phyloP scores from a whole-genome alignment of 2,888 invertebrate species.

The Gnatocerus cornutus region DNA sequence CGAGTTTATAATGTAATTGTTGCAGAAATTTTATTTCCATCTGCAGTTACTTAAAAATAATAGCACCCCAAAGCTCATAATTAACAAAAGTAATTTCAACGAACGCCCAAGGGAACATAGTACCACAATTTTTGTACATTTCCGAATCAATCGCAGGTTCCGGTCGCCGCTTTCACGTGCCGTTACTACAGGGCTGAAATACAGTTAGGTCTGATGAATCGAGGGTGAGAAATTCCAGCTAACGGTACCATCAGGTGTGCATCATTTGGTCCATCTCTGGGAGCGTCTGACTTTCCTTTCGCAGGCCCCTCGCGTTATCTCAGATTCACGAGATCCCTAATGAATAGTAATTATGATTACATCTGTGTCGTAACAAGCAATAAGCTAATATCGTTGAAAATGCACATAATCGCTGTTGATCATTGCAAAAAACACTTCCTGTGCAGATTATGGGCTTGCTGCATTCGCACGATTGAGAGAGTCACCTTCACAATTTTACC shows the following conservation, averaged over 20 bases:
- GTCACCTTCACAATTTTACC: conserved; percentile 17
- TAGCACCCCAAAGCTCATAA: no score
- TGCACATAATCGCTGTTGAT: conserved; percentile 9
- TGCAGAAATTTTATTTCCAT: no score
- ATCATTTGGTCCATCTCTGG: not conserved
- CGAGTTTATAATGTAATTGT: no score
- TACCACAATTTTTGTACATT: no score
- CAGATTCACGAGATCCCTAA: conserved; percentile 16
- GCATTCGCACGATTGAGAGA: not conserved
- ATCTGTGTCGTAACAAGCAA: conserved; percentile 5
- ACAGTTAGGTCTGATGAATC: conserved; percentile 11
- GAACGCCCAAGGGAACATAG: no score
- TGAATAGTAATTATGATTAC: conserved; percentile 19
- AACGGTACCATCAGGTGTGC: conserved; percentile 12
- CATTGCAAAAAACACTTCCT: conserved; percentile 7
- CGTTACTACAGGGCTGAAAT: conserved; percentile 13
- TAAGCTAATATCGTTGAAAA: not conserved
- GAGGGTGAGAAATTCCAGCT: conserved; percentile 11
- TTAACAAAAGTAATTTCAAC: no score
- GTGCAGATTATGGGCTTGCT: not conserved
- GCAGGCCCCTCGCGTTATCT: conserved; percentile 19
- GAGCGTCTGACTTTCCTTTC: conserved; percentile 9
- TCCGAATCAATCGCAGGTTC: no score
- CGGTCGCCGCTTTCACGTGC: not conserved
- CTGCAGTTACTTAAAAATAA: no score